Evolutionary conservation across 1,140 invertebrate species (phyloP).

Genomic region (Helicoverpa armigera): DNA sequence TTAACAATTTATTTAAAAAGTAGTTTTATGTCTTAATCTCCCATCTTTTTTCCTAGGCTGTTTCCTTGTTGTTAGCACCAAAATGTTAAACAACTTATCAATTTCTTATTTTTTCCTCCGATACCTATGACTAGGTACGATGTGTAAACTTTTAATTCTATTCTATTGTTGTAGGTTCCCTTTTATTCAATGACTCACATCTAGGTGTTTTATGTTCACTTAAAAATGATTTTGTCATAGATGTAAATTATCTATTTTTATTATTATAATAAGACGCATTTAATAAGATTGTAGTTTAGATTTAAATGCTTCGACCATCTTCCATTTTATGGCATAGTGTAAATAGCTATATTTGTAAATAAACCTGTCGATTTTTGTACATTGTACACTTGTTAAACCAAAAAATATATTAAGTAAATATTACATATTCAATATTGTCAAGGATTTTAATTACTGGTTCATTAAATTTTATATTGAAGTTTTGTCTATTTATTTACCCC

Average conservation of each 20-base stretch:
- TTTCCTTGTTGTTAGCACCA: conserved; percentile 15
- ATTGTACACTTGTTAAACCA: conserved; percentile 53
- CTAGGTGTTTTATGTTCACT: conserved; percentile 21
- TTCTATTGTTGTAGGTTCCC: background rate
- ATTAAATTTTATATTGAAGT: conserved; percentile 55
- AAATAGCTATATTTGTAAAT: conserved; percentile 59
- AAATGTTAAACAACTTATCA: conserved; percentile 5
- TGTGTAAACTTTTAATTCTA: background rate
- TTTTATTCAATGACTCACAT: conserved; percentile 4
- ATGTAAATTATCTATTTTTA: conserved; percentile 30
- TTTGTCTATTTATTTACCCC: background rate
- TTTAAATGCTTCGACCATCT: conserved; percentile 44
- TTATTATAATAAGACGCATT: conserved; percentile 30
- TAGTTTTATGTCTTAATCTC: background rate
- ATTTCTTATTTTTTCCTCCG: background rate
- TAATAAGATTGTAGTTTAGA: conserved; percentile 43
- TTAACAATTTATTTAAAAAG: background rate
- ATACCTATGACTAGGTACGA: background rate
- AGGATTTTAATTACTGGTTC: conserved; percentile 48
- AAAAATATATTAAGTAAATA: conserved; percentile 52
- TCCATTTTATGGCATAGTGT: conserved; percentile 54
- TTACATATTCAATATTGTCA: conserved; percentile 49
- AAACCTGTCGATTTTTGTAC: conserved; percentile 49
- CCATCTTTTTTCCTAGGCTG: conserved; percentile 4
- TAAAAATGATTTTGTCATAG: conserved; percentile 29